Conservation (phyloP, 2,113 vertebrate species). For the Mesocricetus auratus region DNA sequence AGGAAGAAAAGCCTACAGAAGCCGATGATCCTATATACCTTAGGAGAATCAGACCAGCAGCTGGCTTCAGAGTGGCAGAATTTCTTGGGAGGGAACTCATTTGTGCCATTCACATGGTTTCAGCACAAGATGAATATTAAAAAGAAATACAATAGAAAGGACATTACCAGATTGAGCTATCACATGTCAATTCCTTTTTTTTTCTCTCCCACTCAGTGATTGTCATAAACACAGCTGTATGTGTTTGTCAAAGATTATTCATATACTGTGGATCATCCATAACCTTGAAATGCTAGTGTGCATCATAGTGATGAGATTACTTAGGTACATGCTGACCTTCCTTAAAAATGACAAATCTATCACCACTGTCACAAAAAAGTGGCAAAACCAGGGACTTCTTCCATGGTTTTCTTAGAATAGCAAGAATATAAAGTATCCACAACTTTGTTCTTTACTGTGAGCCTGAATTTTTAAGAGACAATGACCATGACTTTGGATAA, state of each 20-base stretch:
- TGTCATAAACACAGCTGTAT: conserved; percentile 70
- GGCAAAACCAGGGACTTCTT: background rate
- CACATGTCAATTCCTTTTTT: background rate
- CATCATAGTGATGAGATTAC: conserved; percentile 28
- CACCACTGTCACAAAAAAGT: background rate
- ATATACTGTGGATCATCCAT: conserved; percentile 49
- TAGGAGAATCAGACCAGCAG: background rate
- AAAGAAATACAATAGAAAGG: background rate
- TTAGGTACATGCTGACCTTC: conserved; percentile 35
- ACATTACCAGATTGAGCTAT: background rate
- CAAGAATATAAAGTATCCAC: background rate
- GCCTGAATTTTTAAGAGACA: background rate
- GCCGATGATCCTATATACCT: background rate
- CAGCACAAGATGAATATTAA: background rate
- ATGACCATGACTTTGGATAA: background rate
- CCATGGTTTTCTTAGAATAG: background rate
- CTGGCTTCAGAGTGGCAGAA: too few species aligned
- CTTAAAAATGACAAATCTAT: conserved; percentile 12
- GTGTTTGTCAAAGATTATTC: conserved; percentile 71
- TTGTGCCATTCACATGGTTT: background rate
- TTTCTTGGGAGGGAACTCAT: too few species aligned
- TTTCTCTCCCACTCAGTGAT: background rate
- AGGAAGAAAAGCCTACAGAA: background rate
- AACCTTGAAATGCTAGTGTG: conserved; percentile 72
- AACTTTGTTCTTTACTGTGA: background rate